Conservation (phyloP, 2,888 invertebrate genomes). For the Phyto melanocephala region DNA sequence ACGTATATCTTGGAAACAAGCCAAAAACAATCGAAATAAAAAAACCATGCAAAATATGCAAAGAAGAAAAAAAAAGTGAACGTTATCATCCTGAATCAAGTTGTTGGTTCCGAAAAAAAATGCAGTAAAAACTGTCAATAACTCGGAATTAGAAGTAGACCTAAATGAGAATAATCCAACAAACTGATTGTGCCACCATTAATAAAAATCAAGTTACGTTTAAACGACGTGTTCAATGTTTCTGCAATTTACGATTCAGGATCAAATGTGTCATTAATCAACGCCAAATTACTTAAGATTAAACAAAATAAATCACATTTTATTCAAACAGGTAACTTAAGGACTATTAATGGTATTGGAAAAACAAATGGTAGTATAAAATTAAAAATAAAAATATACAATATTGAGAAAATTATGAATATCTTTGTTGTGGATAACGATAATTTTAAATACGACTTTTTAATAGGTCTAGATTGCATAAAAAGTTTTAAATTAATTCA, state of each 20-base stretch:
- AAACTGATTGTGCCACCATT: constrained; percentile 52
- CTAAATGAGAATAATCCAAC: constrained; percentile 20
- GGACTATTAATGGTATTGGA: constrained; percentile 5
- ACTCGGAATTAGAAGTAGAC: neutral
- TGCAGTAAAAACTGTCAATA: constrained; percentile 2
- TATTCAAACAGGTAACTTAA: constrained; percentile 9
- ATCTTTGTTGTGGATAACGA: constrained; percentile 1
- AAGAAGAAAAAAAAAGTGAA: neutral
- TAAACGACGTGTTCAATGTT: constrained; percentile 18
- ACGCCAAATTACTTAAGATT: constrained; percentile 24
- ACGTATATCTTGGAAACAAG: neutral
- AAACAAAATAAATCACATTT: constrained; percentile 7
- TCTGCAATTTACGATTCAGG: constrained; percentile 45
- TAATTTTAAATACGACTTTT: constrained; percentile 6
- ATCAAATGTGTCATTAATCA: constrained; percentile 30
- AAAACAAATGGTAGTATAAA: constrained; percentile 1
- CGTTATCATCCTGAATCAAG: constrained; percentile 21
- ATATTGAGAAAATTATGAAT: constrained; percentile 8
- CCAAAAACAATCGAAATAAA: constrained; percentile 27
- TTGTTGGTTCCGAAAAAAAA: constrained; percentile 25
- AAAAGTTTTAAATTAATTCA: constrained; percentile 13
- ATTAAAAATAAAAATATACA: neutral
- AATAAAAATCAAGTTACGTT: constrained; percentile 31
- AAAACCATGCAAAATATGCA: constrained; percentile 39
- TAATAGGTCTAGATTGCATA: constrained; percentile 21